Evolutionary conservation across 2,888 invertebrate genomes (phyloP).

Genomic region (Chalcis sispes): DNA sequence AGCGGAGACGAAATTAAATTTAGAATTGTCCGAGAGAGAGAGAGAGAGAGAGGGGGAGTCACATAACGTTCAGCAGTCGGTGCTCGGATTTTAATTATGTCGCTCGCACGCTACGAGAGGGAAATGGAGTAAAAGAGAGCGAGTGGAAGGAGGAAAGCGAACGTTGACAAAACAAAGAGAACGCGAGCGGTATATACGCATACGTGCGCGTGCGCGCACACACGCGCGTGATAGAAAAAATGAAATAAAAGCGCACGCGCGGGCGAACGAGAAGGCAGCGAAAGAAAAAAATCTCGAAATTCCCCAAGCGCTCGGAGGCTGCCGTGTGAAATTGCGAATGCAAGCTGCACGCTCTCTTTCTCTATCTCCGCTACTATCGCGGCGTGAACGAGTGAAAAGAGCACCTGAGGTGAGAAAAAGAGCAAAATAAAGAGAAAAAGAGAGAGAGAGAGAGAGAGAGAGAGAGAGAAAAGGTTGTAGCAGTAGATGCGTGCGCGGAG

Average conservation of each 20-base stretch:
- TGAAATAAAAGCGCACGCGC: too few relatives aligned
- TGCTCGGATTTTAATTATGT: conserved; percentile 48
- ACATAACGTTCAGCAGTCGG: neutral
- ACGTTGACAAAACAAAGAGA: neutral
- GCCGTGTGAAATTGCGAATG: conserved; percentile 19
- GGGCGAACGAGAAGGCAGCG: too few relatives aligned
- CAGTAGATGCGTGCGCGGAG: conserved; percentile 16
- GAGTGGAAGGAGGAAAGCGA: neutral
- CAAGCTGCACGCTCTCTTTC: neutral
- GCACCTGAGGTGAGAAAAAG: too few relatives aligned
- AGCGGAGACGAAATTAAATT: conserved; percentile 35
- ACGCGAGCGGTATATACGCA: neutral
- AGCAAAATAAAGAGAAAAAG: too few relatives aligned
- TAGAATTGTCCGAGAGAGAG: neutral
- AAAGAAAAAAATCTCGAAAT: conserved; percentile 11
- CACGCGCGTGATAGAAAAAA: neutral
- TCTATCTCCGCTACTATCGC: too few relatives aligned
- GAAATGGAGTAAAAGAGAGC: neutral
- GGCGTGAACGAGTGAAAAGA: too few relatives aligned
- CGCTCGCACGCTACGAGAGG: neutral
- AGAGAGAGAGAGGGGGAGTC: neutral
- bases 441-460: neutral
- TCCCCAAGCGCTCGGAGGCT: neutral
- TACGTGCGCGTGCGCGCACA: neutral
- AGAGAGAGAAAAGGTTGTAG: neutral